Conservation (phyloP, 2,888 invertebrate species). For the Heliconius ismenius region DNA sequence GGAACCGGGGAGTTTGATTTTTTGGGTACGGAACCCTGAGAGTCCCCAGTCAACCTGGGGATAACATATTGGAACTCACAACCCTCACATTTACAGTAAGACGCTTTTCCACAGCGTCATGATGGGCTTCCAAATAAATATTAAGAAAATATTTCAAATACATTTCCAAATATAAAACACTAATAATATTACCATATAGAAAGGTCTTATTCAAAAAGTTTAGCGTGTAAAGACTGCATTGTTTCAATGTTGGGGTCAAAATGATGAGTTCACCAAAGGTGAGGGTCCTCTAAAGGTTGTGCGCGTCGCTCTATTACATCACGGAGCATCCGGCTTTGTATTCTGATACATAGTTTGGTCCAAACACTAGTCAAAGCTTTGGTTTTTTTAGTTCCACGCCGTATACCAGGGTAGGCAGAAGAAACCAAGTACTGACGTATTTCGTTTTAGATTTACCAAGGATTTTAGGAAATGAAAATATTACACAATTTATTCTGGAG, state of each 20-base stretch:
- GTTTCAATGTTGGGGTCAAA: conserved; percentile 22
- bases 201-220: neutral
- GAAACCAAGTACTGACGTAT: too few relatives aligned
- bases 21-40: too few relatives aligned
- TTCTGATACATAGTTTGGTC: neutral
- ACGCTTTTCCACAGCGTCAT: neutral
- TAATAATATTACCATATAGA: conserved; percentile 2
- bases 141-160: neutral
- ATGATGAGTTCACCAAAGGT: conserved; percentile 1
- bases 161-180: neutral
- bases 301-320: conserved; percentile 6
- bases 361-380: neutral
- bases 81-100: neutral
- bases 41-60: neutral
- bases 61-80: neutral
- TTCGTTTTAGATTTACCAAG: too few relatives aligned
- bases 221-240: conserved; percentile 2
- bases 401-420: too few relatives aligned
- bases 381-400: too few relatives aligned
- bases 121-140: neutral
- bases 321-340: neutral
- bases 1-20: too few relatives aligned
- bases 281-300: conserved; percentile 21
- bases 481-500: too few relatives aligned
- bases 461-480: too few relatives aligned